Conservation (phyloP, 2,113 vertebrate genomes). For the Marmota monax region DNA sequence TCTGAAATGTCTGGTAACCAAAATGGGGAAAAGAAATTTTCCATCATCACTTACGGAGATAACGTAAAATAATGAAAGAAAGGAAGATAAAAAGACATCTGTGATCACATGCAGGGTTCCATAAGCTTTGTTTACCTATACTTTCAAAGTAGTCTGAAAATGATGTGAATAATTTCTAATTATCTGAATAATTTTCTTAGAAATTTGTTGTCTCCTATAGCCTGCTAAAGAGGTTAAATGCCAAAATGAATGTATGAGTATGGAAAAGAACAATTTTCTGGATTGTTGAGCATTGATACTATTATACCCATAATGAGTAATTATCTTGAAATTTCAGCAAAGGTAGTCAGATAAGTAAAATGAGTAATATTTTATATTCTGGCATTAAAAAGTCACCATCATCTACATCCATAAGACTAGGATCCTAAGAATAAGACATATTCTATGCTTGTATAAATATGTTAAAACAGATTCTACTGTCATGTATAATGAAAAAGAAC, state of each 20-base stretch:
- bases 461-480: no score
- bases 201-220: neutral
- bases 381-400: neutral
- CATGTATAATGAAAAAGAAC: no score
- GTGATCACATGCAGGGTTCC: conserved; percentile 12
- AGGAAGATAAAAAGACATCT: conserved; percentile 39
- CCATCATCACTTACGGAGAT: neutral
- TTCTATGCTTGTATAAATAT: no score
- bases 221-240: neutral
- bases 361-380: conserved; percentile 35
- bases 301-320: conserved; percentile 34
- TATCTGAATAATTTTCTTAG: conserved; percentile 21
- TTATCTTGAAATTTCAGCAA: conserved; percentile 48
- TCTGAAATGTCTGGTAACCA: conserved; percentile 26
- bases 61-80: conserved; percentile 13
- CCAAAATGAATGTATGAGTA: conserved; percentile 2
- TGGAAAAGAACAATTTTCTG: conserved; percentile 21
- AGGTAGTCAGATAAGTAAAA: conserved; percentile 5
- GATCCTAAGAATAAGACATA: no score
- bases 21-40: conserved; percentile 48
- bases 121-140: neutral
- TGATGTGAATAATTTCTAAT: neutral
- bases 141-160: neutral
- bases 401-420: no score
- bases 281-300: neutral